Conservation (phyloP, 1,140 invertebrate genomes). For the Cyrtorhinus lividipennis region DNA sequence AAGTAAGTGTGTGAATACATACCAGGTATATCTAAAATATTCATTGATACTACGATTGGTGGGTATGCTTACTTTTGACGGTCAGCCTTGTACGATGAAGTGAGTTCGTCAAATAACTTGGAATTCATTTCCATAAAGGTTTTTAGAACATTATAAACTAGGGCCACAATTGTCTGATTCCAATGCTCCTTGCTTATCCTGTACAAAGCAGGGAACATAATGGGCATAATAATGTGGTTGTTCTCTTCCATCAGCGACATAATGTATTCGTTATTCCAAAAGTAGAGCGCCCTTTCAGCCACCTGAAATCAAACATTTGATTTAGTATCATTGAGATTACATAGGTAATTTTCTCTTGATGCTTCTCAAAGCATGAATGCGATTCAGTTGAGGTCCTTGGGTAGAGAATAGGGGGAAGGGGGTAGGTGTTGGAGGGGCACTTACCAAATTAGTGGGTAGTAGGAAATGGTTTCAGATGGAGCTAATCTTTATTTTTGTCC, state of each 20-base stretch:
- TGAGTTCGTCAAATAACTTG: conserved; percentile 96
- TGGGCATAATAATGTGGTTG: conserved; percentile 78
- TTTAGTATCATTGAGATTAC: not conserved
- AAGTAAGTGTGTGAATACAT: too few relatives aligned
- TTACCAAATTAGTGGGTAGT: too few relatives aligned
- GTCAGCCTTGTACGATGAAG: conserved; percentile 94
- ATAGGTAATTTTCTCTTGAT: too few relatives aligned
- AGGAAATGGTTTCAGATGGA: too few relatives aligned
- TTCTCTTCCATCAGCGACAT: conserved; percentile 90
- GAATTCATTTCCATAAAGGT: conserved; percentile 99
- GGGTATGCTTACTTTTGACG: conserved; percentile 72
- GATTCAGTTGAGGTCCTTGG: too few relatives aligned
- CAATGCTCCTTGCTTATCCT: conserved; percentile 98
- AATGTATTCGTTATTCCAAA: conserved; percentile 96
- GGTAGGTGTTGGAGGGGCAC: too few relatives aligned
- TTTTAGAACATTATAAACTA: conserved; percentile 98
- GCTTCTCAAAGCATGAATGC: too few relatives aligned
- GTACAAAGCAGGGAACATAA: conserved; percentile 93
- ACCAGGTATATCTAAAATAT: too few relatives aligned
- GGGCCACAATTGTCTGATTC: conserved; percentile 98
- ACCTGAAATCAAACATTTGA: conserved; percentile 46
- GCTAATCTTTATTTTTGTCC: too few relatives aligned
- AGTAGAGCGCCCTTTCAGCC: conserved; percentile 85
- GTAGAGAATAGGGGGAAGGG: too few relatives aligned
- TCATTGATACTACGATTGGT: too few relatives aligned